A percentile compares a stretch with the other conserved stretches of the same genome.
Conservation (phyloP, 2,888 invertebrate genomes). For the Leucania comma region DNA sequence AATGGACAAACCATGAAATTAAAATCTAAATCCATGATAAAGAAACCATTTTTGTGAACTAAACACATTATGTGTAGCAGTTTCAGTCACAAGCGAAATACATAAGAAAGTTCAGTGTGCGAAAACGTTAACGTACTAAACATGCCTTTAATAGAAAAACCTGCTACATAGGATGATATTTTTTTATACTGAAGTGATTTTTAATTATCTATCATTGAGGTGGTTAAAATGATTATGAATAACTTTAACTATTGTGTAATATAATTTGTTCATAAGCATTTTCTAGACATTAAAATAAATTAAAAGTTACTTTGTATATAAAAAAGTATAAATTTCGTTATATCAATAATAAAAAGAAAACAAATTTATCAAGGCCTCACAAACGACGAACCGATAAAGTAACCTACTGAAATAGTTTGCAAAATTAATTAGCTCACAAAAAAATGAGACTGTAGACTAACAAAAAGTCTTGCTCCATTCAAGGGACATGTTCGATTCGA, state of each 20-base stretch:
- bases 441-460: constrained; percentile 40
- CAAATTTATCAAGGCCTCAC: neutral
- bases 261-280: neutral
- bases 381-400: constrained; percentile 16
- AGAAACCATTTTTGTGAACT: neutral
- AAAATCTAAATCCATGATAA: constrained; percentile 1
- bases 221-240: neutral
- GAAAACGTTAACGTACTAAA: neutral
- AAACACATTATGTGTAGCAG: neutral
- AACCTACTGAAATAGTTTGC: constrained; percentile 45
- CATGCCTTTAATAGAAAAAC: neutral
- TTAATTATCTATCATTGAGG: neutral
- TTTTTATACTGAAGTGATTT: neutral
- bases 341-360: neutral
- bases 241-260: neutral
- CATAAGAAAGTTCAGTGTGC: neutral
- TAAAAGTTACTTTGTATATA: neutral
- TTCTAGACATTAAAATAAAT: neutral
- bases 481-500: constrained; percentile 60
- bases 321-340: neutral
- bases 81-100: neutral
- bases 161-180: neutral
- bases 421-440: constrained; percentile 53
- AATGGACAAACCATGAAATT: neutral
- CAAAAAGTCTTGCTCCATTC: constrained; percentile 56